Evolutionary conservation across 2,888 invertebrate genomes (phyloP).

Genomic region (Torymus auratus): DNA sequence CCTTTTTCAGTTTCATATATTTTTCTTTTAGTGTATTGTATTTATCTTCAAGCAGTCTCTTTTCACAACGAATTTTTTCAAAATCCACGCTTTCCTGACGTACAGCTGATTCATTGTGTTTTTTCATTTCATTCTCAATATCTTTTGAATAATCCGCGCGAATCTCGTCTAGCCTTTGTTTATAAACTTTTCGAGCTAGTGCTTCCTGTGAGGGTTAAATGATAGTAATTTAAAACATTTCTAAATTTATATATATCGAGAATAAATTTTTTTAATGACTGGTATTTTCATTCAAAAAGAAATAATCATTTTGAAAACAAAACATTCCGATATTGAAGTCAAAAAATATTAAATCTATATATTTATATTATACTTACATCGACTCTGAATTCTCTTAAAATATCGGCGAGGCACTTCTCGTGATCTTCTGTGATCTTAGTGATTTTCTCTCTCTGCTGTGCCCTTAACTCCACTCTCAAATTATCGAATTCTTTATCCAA

Average conservation of each 20-base stretch:
- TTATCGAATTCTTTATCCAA: conserved; percentile 74
- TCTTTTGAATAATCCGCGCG: conserved; percentile 81
- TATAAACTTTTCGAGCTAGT: conserved; percentile 83
- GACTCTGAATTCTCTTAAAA: conserved; percentile 79
- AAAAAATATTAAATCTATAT: background rate
- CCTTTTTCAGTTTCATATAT: conserved; percentile 87
- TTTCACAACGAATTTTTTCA: conserved; percentile 84
- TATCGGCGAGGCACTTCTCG: conserved; percentile 72
- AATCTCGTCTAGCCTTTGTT: conserved; percentile 82
- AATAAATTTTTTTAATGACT: background rate
- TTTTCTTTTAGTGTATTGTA: conserved; percentile 89
- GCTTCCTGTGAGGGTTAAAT: conserved; percentile 79
- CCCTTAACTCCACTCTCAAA: conserved; percentile 67
- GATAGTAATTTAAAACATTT: background rate
- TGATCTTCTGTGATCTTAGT: conserved; percentile 75
- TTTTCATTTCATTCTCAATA: conserved; percentile 77
- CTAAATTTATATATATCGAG: background rate
- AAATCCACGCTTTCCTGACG: conserved; percentile 76
- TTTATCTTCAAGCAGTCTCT: conserved; percentile 86
- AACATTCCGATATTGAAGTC: background rate
- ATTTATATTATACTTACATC: conserved; percentile 77
- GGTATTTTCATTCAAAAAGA: background rate
- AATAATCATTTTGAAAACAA: background rate
- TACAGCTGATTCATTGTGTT: conserved; percentile 66
- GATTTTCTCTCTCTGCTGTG: conserved; percentile 71